These are phyloP conservation scores for Helicorthomorpha holstii DNA, from an alignment of 1,140 invertebrate species.

Conservation along the genomic window DNA sequence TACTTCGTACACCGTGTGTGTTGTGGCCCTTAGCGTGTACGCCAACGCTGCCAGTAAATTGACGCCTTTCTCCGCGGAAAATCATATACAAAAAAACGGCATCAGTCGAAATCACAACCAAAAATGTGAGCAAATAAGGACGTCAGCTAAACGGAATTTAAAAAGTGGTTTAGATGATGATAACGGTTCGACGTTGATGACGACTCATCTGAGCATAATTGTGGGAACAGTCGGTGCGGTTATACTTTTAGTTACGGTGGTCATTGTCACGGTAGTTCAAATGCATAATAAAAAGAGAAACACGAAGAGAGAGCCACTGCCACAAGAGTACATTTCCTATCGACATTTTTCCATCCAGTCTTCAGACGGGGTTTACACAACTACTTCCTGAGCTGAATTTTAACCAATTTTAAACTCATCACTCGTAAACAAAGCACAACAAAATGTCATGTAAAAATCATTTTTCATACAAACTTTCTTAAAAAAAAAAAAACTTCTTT, in stretches of 20 bases:
- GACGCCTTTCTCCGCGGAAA: conserved; percentile 8
- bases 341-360: conserved; percentile 29
- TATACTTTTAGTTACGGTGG: conserved; percentile 62
- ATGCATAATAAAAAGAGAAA: conserved; percentile 55
- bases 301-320: conserved; percentile 41
- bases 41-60: conserved; percentile 15
- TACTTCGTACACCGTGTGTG: conserved; percentile 65
- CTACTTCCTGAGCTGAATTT: too few relatives aligned
- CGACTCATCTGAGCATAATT: conserved; percentile 50
- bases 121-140: not conserved
- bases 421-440: too few relatives aligned
- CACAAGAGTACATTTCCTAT: conserved; percentile 53
- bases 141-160: conserved; percentile 4
- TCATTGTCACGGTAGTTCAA: conserved; percentile 65
- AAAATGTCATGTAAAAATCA: too few relatives aligned
- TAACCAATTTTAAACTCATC: too few relatives aligned
- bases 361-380: conserved; percentile 19
- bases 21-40: conserved; percentile 59
- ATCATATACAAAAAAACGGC: not conserved
- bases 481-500: too few relatives aligned
- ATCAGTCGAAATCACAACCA: not conserved
- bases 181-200: conserved; percentile 9
- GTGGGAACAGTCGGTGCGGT: conserved; percentile 69
- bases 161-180: conserved; percentile 14
- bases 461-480: too few relatives aligned